phyloP scores from a whole-genome alignment of 1,140 invertebrate genomes.

The Lasaia peninsularis region DNA sequence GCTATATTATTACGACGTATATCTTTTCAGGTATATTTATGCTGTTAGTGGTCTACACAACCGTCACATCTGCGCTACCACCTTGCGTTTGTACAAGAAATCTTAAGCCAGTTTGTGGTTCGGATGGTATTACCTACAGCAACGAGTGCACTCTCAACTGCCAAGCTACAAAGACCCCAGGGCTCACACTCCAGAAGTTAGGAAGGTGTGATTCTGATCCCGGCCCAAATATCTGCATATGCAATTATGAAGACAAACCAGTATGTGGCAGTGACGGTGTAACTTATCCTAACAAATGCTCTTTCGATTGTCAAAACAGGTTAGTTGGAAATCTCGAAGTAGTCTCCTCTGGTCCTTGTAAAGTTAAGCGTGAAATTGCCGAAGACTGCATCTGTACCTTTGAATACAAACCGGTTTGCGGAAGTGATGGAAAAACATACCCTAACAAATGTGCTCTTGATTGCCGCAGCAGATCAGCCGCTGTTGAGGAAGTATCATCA shows the following conservation, averaged over 20 bases:
- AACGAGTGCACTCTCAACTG: conserved; percentile 75
- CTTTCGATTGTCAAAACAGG: neutral
- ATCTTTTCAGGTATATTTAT: conserved; percentile 35
- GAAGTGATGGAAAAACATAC: conserved; percentile 29
- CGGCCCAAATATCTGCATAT: conserved; percentile 5
- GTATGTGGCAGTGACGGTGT: neutral
- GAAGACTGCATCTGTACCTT: conserved; percentile 22
- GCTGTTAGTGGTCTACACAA: conserved; percentile 27
- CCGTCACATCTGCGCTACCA: conserved; percentile 30
- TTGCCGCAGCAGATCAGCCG: conserved; percentile 16
- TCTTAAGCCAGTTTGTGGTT: conserved; percentile 71
- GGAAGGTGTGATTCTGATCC: conserved; percentile 21
- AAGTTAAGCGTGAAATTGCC: neutral
- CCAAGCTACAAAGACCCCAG: conserved; percentile 21
- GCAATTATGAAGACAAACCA: neutral
- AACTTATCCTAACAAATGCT: neutral
- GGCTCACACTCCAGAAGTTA: conserved; percentile 17
- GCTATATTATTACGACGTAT: neutral
- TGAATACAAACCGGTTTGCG: conserved; percentile 29
- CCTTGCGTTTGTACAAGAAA: conserved; percentile 72
- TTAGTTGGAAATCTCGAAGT: neutral
- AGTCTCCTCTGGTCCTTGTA: neutral
- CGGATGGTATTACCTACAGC: conserved; percentile 63
- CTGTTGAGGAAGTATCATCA: neutral
- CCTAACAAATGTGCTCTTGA: conserved; percentile 25